Conservation (phyloP, 1,140 invertebrate species). For the Zaprionus davidi region DNA sequence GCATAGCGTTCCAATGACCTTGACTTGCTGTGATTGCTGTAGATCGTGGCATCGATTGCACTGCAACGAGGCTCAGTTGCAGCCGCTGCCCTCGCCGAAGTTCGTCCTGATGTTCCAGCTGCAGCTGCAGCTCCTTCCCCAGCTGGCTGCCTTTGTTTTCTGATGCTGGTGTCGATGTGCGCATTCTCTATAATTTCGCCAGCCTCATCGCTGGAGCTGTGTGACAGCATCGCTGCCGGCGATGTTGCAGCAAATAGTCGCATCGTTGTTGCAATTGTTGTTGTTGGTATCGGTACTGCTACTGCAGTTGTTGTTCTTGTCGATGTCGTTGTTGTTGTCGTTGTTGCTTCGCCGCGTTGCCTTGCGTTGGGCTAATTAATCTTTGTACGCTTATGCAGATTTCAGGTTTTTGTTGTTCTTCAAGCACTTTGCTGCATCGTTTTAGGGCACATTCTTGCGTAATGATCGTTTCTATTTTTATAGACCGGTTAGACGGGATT, state of each 20-base stretch:
- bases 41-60: conserved; percentile 40
- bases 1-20: conserved; percentile 81
- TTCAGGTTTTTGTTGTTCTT: conserved; percentile 65
- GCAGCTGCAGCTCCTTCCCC: conserved; percentile 3
- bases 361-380: conserved; percentile 66
- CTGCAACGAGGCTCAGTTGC: neutral
- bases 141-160: conserved; percentile 20
- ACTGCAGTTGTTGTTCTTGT: conserved; percentile 1
- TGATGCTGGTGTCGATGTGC: conserved; percentile 37
- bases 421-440: conserved; percentile 73
- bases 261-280: conserved; percentile 47
- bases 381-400: conserved; percentile 71
- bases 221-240: conserved; percentile 38
- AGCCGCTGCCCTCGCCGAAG: neutral
- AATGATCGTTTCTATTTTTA: conserved; percentile 78
- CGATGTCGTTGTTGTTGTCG: conserved; percentile 24
- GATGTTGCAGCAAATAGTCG: conserved; percentile 55
- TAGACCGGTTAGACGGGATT: conserved; percentile 74
- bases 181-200: conserved; percentile 71
- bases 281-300: too few species aligned
- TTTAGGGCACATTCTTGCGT: conserved; percentile 83
- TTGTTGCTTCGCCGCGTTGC: conserved; percentile 7
- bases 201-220: conserved; percentile 68
- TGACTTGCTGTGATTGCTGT: conserved; percentile 69
- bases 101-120: neutral